Conservation (phyloP, 1,140 invertebrate genomes). For the Zaprionus davidi region DNA sequence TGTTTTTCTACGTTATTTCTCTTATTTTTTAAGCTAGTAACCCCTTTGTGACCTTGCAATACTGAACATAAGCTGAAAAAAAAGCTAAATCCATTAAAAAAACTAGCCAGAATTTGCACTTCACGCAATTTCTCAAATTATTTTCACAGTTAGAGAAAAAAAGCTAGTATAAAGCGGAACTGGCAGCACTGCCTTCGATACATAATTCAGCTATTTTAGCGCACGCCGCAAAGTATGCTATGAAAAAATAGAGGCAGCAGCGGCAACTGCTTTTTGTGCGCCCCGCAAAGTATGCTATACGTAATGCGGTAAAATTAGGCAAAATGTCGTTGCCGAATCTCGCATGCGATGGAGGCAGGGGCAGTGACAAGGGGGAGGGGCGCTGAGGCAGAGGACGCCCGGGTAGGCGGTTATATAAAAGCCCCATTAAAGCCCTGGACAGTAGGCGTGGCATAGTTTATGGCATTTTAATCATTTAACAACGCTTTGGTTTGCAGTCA, state of each 20-base stretch:
- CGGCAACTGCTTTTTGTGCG: conserved; percentile 5
- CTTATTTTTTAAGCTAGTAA: too few relatives aligned
- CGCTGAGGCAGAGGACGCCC: background rate
- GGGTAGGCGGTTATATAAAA: conserved; percentile 36
- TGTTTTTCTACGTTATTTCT: too few relatives aligned
- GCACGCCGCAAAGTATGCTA: conserved; percentile 24
- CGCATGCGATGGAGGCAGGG: background rate
- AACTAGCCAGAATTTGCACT: too few relatives aligned
- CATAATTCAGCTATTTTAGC: conserved; percentile 3
- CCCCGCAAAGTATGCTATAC: conserved; percentile 23
- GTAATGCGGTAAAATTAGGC: conserved; percentile 53
- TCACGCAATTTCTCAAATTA: too few relatives aligned
- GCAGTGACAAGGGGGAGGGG: background rate
- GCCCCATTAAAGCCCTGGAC: conserved; percentile 45
- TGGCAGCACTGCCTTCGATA: background rate
- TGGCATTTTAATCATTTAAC: conserved; percentile 80
- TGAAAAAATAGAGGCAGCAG: conserved; percentile 19
- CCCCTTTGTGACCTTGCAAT: too few relatives aligned
- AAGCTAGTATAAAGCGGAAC: background rate
- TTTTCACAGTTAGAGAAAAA: too few relatives aligned
- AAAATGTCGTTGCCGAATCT: conserved; percentile 21
- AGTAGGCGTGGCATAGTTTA: conserved; percentile 60
- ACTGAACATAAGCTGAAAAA: too few relatives aligned
- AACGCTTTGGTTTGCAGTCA: conserved; percentile 72
- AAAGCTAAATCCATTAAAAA: too few relatives aligned